Evolutionary conservation across 2,113 vertebrate genomes (phyloP).

Genomic region (Protobothrops flavoviridis): DNA sequence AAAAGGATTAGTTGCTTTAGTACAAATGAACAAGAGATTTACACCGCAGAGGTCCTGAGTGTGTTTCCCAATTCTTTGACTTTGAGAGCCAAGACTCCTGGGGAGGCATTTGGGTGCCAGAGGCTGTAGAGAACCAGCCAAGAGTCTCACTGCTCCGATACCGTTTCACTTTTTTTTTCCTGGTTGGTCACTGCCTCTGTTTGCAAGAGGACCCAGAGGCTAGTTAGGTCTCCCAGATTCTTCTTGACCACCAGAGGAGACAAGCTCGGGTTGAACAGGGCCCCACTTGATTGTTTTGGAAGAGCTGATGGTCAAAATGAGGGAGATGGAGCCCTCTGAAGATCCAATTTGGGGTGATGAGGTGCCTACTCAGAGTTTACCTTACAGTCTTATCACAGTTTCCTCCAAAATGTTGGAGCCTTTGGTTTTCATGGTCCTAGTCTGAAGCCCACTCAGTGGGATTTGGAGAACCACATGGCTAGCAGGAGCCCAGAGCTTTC

Average conservation of each 20-base stretch:
- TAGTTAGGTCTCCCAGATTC: not conserved
- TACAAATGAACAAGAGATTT: conserved; percentile 45
- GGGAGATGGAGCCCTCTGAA: not conserved
- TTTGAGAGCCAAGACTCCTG: conserved; percentile 28
- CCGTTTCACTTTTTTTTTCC: not conserved
- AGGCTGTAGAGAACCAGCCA: not conserved
- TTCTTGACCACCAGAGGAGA: not conserved
- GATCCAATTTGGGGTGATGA: not conserved
- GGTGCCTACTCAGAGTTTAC: not conserved
- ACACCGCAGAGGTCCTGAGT: conserved; percentile 25
- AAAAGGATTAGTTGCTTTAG: conserved; percentile 38
- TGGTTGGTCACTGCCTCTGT: not conserved
- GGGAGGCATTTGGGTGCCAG: not conserved
- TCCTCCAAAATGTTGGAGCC: not conserved
- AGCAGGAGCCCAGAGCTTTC: not conserved
- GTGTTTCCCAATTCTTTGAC: conserved; percentile 44
- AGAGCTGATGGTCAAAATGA: not conserved
- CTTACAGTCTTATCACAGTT: not conserved
- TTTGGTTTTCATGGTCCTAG: not conserved
- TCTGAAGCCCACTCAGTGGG: not conserved
- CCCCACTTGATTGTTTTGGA: not conserved
- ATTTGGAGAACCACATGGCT: not conserved
- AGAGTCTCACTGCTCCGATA: too few relatives aligned
- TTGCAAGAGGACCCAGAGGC: not conserved
- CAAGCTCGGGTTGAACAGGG: not conserved